Evolutionary conservation across 37 sponge, comb jelly and placozoan genomes (phyloP), one percentile per base, ranked within the genome.

Genomic region (Halisarca cf. caerulea): DNA sequence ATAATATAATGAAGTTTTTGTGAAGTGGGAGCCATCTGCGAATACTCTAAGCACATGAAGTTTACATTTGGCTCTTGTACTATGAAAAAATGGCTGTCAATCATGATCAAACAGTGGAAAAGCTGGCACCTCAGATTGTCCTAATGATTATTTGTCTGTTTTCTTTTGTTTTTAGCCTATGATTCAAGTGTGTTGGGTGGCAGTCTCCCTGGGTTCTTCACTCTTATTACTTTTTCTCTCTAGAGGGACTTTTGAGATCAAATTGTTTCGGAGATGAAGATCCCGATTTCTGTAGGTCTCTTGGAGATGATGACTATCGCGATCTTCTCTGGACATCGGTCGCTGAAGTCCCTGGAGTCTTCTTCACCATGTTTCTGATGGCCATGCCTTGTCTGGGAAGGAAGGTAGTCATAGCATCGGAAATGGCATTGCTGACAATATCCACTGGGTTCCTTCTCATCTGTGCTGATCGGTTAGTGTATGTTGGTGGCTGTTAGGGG

Each of bases 291-390:
- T 74, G 77, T 37, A 74, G 41, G 77, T 20, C 42, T 6, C 42
- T 74, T 17, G 45, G 18, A 4, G 36, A 37, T 15, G 77, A 38
- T 21, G 91, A 90, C 57, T 95, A 95, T 58, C 11, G 85, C 11
- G 66, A 85, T 23, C 83, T 95, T 54, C 61, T 95, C 3, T 89
- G 93, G 90, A 85, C 96, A 20, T 37, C 92, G 54, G 84, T 64
- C 21, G 92, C 96, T 25, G 96, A 95, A 60, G 35, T 92, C 1
- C 96, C 96, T n/a, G 92, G 92, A 5, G 3, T 96, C 9, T 7
- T 96, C 0, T 33, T 94, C 24, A 91, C 94, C 0, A 35, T 91
- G 32, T 3, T 96, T 0, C 59, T 93, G n/a, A 71, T 94, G 11
- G 89, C 89, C 15, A 0, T 88, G 21, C 89, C 95, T 15, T 8